A percentile compares a stretch with the other conserved stretches of the same genome.
Evolutionary conservation across 2,113 vertebrate genomes (phyloP).

Genomic region (Pithys albifrons): DNA sequence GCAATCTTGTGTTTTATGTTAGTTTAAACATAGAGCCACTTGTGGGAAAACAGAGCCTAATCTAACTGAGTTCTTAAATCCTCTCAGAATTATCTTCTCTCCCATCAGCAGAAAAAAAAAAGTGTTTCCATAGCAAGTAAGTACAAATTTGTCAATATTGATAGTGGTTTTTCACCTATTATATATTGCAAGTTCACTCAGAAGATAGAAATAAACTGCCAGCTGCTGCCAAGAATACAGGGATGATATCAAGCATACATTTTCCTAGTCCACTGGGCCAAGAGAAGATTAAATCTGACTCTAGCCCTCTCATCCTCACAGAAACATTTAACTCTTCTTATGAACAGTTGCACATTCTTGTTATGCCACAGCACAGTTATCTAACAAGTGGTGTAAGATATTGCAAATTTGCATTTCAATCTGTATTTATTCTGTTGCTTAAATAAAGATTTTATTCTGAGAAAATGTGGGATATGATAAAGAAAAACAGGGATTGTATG

Average conservation of each 20-base stretch:
- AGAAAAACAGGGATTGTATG: not conserved
- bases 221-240: slow-evolving; percentile 45
- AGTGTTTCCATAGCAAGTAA: slow-evolving; percentile 32
- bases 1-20: not conserved
- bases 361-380: not conserved
- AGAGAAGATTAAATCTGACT: slow-evolving; percentile 50
- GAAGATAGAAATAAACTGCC: slow-evolving; percentile 53
- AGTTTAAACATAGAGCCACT: slow-evolving; percentile 9
- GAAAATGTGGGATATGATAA: not conserved
- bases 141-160: slow-evolving; percentile 57
- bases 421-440: not conserved
- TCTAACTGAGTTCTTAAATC: slow-evolving; percentile 8
- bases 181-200: slow-evolving; percentile 37
- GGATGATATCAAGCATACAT: slow-evolving; percentile 37
- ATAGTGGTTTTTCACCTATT: slow-evolving; percentile 54
- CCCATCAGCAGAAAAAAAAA: slow-evolving; percentile 5
- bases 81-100: slow-evolving; percentile 21
- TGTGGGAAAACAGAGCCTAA: not conserved
- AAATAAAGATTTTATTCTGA: not conserved
- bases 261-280: slow-evolving; percentile 44
- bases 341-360: not conserved
- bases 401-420: not conserved
- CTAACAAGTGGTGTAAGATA: not conserved
- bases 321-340: slow-evolving; percentile 44
- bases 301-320: slow-evolving; percentile 1